These are phyloP conservation scores for Charaxes varanes DNA, from an alignment of 1,140 invertebrate species.

Conservation along the genomic window DNA sequence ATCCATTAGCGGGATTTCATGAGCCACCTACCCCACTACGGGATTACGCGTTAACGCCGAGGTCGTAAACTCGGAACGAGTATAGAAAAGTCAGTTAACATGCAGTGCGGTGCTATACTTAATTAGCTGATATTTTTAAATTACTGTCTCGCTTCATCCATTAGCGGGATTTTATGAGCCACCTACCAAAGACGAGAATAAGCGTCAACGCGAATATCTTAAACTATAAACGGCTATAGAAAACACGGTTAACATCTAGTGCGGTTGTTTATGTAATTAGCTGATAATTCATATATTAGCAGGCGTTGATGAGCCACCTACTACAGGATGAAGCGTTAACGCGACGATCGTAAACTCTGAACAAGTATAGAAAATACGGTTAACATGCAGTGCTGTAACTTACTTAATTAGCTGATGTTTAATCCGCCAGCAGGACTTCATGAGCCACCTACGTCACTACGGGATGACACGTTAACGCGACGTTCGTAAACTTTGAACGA, in stretches of 20 bases:
- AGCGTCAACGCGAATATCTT: constrained; percentile 44
- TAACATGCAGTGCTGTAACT: too few relatives aligned
- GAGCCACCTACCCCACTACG: constrained; percentile 43
- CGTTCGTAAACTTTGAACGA: too few relatives aligned
- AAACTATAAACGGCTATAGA: constrained; percentile 33
- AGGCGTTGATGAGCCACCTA: too few relatives aligned
- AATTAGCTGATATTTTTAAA: constrained; percentile 47
- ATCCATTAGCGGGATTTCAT: constrained; percentile 65
- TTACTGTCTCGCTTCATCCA: constrained; percentile 60
- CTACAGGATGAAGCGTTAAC: too few relatives aligned
- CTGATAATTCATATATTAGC: too few relatives aligned
- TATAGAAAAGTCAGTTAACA: constrained; percentile 1
- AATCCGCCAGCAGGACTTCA: too few relatives aligned
- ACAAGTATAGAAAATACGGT: too few relatives aligned
- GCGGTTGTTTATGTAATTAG: constrained; percentile 1
- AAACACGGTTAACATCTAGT: constrained; percentile 2
- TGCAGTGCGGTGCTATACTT: background rate
- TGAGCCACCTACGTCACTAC: too few relatives aligned
- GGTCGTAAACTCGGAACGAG: constrained; percentile 42
- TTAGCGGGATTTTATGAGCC: constrained; percentile 60
- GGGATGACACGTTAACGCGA: too few relatives aligned
- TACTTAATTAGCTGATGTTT: too few relatives aligned
- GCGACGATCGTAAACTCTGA: too few relatives aligned
- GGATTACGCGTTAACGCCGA: constrained; percentile 46
- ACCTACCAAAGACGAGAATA: constrained; percentile 42